Conservation (phyloP, 2,888 invertebrate species). For the Andrena fulva region DNA sequence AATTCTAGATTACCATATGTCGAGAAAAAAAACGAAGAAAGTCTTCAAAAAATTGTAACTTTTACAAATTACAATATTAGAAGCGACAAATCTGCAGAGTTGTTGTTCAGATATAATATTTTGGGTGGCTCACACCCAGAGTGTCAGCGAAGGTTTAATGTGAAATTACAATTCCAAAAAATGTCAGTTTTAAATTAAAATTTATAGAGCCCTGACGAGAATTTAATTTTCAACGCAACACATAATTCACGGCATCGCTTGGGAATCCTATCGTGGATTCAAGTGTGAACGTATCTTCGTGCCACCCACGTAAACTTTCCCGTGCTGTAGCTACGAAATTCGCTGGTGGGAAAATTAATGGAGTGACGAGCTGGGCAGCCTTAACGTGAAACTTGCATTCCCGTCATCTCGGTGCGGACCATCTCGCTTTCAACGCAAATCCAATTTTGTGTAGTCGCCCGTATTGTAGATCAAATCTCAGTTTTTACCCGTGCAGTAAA, state of each 20-base stretch:
- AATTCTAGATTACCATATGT: too few species aligned
- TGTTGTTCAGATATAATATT: too few species aligned
- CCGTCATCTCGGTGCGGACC: background rate
- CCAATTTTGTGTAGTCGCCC: background rate
- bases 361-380: constrained; percentile 10
- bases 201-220: background rate
- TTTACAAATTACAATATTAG: too few species aligned
- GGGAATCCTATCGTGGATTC: constrained; percentile 25
- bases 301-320: constrained; percentile 47
- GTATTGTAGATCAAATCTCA: background rate
- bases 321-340: constrained; percentile 33
- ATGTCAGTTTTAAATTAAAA: background rate
- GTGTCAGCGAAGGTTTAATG: too few species aligned
- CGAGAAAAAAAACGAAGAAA: too few species aligned
- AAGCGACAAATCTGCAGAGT: too few species aligned
- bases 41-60: too few species aligned
- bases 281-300: constrained; percentile 32
- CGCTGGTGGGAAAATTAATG: constrained; percentile 35
- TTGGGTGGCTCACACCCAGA: too few species aligned
- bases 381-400: constrained; percentile 5
- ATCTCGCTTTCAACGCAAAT: background rate
- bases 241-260: constrained; percentile 23
- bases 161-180: background rate
- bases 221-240: constrained; percentile 16
- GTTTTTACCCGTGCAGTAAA: background rate